A percentile compares a stretch with the other conserved stretches of the same genome.
These are phyloP conservation scores for Ceyx cyanopectus DNA, from an alignment of 2,113 vertebrate species.

Conservation along the genomic window DNA sequence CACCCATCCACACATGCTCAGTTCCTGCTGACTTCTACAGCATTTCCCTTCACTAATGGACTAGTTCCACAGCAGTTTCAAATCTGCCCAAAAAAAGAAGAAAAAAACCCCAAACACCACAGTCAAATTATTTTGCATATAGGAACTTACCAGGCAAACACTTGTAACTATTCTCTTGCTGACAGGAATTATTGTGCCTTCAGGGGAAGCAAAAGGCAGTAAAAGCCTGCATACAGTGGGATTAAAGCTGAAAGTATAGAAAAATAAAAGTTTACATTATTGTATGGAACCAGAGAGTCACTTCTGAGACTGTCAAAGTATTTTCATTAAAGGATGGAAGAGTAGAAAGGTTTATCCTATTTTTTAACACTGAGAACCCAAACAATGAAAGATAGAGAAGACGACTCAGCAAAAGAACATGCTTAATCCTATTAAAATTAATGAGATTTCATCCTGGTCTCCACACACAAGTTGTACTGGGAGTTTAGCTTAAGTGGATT, in stretches of 20 bases:
- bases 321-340: not conserved
- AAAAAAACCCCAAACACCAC: not conserved
- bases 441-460: conserved; percentile 38
- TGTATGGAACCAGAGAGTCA: not conserved
- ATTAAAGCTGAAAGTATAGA: not conserved
- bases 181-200: not conserved
- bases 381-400: not conserved
- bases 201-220: conserved; percentile 7
- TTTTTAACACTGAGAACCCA: not conserved
- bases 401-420: not conserved
- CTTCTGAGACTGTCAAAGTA: not conserved
- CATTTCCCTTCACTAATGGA: not conserved
- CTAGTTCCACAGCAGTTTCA: not conserved
- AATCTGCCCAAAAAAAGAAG: not conserved
- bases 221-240: not conserved
- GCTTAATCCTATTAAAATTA: conserved; percentile 46
- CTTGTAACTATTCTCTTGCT: not conserved
- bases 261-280: not conserved
- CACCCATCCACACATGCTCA: not conserved
- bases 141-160: conserved; percentile 26
- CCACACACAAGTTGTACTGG: not conserved
- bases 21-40: not conserved
- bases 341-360: conserved; percentile 5
- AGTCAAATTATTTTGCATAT: not conserved
- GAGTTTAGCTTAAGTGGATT: conserved; percentile 35